Evolutionary conservation across 2,797 vertebrate species (phyloP), one percentile per base, ranked within the genome.

Genomic region (Brachyalestes nurse): DNA sequence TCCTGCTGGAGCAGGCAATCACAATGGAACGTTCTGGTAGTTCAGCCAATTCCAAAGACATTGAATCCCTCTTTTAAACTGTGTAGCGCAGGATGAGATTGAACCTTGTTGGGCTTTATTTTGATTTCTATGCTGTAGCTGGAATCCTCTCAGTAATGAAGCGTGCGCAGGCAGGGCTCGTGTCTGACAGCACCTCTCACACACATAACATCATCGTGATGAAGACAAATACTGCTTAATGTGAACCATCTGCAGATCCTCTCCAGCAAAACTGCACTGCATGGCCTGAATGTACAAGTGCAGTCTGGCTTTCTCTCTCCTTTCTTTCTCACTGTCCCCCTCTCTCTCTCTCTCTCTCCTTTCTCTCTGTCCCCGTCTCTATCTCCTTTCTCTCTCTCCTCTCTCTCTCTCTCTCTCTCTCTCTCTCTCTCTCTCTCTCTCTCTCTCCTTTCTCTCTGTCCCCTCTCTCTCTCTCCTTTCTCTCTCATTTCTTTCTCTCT

Each of bases 181-280:
- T 65, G 70, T 66, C 71, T 74, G 61, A 45, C 70, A n/a, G 70
- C 69, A 53, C 21, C 49, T 53, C 51, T 72, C 49, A 55, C 70
- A 19, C 25, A 2, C 6, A 1, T 47, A 78, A 74, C 64, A 73
- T 64, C 40, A 21, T 5, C 0, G 47, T 79, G 71, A 79, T 77
- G 23, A 78, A 80, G 79, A 78, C 74, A 75, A 85, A 80, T 74
- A 66, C 34, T 69, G 80, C 17, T 80, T 84, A 67, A 76, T 78
- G 78, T 67, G 38, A 73, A 3, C 28, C 77, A 85, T 73, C 74
- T 78, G 78, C 75, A 47, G 64, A 79, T 40, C 66, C 47, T 69
- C 51, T 67, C 64, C 57, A 16, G 74, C 67, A 55, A 82, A 76
- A 47, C 62, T 23, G 70, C 38, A 73, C 28, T 17, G 45, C 78